phyloP scores from a whole-genome alignment of 2,797 vertebrate species.

The Coracias cyanogaster region DNA sequence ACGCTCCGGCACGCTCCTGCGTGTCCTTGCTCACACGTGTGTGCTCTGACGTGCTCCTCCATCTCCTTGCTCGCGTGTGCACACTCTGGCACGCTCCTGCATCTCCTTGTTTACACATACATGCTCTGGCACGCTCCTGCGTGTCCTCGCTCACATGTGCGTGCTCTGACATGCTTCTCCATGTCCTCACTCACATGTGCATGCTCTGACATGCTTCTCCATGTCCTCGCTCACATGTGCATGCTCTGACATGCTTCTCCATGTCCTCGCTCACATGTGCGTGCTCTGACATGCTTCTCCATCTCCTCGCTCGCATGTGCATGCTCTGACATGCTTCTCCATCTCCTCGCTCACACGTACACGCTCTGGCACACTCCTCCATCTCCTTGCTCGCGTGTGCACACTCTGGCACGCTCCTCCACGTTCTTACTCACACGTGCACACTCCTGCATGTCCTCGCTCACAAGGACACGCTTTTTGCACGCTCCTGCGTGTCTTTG shows the following conservation, averaged over 20 bases:
- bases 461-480: too few species aligned
- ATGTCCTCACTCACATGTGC: accelerated
- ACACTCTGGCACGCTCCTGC: background rate
- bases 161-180: accelerated
- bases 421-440: background rate
- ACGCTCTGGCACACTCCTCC: background rate
- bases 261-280: background rate
- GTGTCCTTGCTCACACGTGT: too few species aligned
- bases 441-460: background rate
- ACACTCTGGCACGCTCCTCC: background rate
- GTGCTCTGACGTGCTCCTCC: too few species aligned
- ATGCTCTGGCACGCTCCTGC: too few species aligned
- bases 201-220: accelerated
- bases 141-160: background rate
- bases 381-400: background rate
- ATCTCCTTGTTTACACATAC: too few species aligned
- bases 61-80: too few species aligned
- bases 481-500: accelerated
- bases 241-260: accelerated
- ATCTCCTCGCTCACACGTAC: background rate
- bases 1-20: background rate
- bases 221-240: accelerated
- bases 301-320: background rate
- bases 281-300: background rate
- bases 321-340: background rate